These are phyloP conservation scores for Andrena cerasifolii DNA, from an alignment of 1,140 invertebrate genomes.

Conservation along the genomic window DNA sequence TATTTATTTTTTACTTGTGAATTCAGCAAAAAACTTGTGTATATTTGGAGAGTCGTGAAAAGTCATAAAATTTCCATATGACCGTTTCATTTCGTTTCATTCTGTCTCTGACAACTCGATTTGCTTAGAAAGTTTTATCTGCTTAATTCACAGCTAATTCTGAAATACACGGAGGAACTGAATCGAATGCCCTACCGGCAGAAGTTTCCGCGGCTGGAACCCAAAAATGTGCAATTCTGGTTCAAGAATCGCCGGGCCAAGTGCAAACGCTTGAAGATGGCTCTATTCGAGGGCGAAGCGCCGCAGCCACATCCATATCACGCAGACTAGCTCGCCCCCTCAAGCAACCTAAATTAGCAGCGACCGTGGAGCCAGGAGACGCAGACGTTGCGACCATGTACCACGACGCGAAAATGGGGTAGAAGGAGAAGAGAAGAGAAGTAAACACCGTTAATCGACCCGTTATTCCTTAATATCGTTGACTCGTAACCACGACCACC, in stretches of 20 bases:
- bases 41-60: no score
- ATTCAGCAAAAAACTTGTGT: no score
- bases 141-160: conserved; percentile 87
- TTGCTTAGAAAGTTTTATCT: neutral
- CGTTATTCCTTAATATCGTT: conserved; percentile 68
- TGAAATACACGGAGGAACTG: conserved; percentile 98
- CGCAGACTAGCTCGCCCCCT: conserved; percentile 74
- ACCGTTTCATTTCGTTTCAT: neutral
- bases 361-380: neutral
- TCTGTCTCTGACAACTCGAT: no score
- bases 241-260: conserved; percentile 98
- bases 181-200: conserved; percentile 97
- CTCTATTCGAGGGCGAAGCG: conserved; percentile 87
- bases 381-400: conserved; percentile 17
- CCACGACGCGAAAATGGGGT: neutral
- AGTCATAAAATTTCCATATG: neutral
- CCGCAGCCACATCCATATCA: conserved; percentile 82
- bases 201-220: conserved; percentile 97
- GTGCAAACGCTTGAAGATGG: conserved; percentile 96
- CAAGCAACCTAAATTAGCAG: conserved; percentile 52
- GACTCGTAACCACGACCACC: conserved; percentile 47
- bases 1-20: no score
- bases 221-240: conserved; percentile 99
- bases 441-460: conserved; percentile 58
- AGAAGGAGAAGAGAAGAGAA: conserved; percentile 26